Evolutionary conservation across 2,888 invertebrate species (phyloP), one percentile per base, ranked within the genome.

Genomic region (Arge pagana): DNA sequence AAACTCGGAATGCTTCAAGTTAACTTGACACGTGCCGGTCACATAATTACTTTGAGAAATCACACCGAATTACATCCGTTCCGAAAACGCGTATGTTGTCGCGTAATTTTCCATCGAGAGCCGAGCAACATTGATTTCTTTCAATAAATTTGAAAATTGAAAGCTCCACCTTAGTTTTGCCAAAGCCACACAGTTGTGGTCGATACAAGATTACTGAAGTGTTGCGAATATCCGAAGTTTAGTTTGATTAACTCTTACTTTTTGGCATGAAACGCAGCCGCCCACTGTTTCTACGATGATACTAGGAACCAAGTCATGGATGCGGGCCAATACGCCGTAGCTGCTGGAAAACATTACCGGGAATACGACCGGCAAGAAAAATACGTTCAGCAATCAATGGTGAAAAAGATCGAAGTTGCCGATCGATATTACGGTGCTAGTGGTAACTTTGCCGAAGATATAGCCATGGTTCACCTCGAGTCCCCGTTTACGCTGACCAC

Each of bases 251-350:
- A 13, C 23, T 31, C n/a, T 39, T 23, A 13, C 1, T 16, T 18
- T 10, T 18, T n/a, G 1, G 4, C 39, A 24, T 39, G 24, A 10
- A 19, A 42, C 13, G 7, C 35, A 67, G 68, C 66, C 4, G 68
- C 63, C 1, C 68, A 66, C 21, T 67, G 67, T 45, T 65, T 66
- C 53, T 68, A 63, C 62, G 61, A 66, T 28, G 67, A 67, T 24
- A 37, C 39, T 10, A 41, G 24, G 15, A 55, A 54, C 24, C 48
- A 31, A 40, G 7, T 48, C 5, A 13, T 41, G 24, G 41, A 58
- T 15, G 45, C 53, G 10, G 54, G 64, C 11, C 36, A 54, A 2
- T 67, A 53, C 50, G 58, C 54, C 4, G 53, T 68, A 15, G 65
- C 63, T 10, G 62, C 56, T 5, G 70, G 65, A 7, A 69, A 70